Conservation (phyloP, 2,797 vertebrate genomes). For the Oreonectes daqikongensis region DNA sequence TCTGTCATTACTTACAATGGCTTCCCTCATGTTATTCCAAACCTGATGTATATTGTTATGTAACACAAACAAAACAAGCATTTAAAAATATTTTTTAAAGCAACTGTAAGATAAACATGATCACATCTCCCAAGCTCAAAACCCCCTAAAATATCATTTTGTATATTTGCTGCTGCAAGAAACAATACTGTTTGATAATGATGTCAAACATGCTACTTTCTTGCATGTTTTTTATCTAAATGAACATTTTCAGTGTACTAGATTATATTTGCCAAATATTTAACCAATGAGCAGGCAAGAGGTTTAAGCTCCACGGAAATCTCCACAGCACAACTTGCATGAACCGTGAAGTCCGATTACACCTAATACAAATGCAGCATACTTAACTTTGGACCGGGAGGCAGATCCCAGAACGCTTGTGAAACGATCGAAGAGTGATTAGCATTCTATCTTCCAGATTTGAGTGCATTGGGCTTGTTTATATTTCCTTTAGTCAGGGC, state of each 20-base stretch:
- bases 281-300: neutral
- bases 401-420: neutral
- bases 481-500: slow-evolving; percentile 34
- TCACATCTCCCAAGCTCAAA: neutral
- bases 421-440: slow-evolving; percentile 18
- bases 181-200: neutral
- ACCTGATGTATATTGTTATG: too few relatives aligned
- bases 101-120: too few relatives aligned
- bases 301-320: neutral
- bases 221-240: neutral
- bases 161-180: neutral
- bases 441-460: slow-evolving; percentile 27
- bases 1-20: too few relatives aligned
- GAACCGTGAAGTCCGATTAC: neutral
- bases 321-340: neutral
- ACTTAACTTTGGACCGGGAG: neutral
- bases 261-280: neutral
- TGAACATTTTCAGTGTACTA: neutral
- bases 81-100: too few relatives aligned
- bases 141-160: neutral
- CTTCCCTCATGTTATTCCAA: too few relatives aligned
- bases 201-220: too few relatives aligned
- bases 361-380: neutral
- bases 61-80: too few relatives aligned
- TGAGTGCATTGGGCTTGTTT: slow-evolving; percentile 12